These are phyloP conservation scores for Colletes latitarsis DNA, from an alignment of 1,140 invertebrate genomes.

Conservation along the genomic window DNA sequence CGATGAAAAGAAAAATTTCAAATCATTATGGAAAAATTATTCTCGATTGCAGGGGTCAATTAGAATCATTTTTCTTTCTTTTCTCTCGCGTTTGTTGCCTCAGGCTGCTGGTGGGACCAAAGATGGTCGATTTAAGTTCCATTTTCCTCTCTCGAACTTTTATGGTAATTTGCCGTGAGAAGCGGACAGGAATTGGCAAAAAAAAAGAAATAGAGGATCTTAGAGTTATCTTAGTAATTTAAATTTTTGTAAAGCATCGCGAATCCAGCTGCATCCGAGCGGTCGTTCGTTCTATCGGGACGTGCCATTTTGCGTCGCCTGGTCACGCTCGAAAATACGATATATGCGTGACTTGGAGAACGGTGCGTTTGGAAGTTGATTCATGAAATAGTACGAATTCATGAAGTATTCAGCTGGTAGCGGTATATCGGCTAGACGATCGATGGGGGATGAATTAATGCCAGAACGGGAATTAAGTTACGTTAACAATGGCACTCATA, in stretches of 20 bases:
- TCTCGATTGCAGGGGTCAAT: no score
- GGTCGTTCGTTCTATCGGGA: slow-evolving; percentile 35
- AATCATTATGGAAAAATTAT: no score
- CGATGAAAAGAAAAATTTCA: no score
- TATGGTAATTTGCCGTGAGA: slow-evolving; percentile 2
- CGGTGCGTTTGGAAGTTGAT: slow-evolving; percentile 53
- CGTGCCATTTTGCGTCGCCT: slow-evolving; percentile 42
- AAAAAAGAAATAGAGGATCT: background rate
- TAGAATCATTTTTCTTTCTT: no score
- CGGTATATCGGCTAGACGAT: slow-evolving; percentile 32
- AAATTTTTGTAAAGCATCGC: slow-evolving; percentile 28
- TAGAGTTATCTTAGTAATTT: slow-evolving; percentile 9
- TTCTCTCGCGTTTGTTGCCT: no score
- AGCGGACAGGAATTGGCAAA: background rate
- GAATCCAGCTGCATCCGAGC: slow-evolving; percentile 48
- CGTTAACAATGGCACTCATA: no score
- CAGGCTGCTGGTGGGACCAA: no score
- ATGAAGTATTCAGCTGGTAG: slow-evolving; percentile 27
- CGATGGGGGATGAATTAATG: slow-evolving; percentile 2
- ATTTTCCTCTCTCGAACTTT: background rate
- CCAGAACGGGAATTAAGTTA: background rate
- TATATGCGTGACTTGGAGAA: slow-evolving; percentile 60
- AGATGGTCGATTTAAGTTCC: no score
- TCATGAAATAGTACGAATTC: slow-evolving; percentile 52
- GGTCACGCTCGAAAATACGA: slow-evolving; percentile 64